A percentile compares a stretch with the other conserved stretches of the same genome.
Evolutionary conservation across 2,113 vertebrate species (phyloP).

Genomic region (Andinoacara biseriatus): DNA sequence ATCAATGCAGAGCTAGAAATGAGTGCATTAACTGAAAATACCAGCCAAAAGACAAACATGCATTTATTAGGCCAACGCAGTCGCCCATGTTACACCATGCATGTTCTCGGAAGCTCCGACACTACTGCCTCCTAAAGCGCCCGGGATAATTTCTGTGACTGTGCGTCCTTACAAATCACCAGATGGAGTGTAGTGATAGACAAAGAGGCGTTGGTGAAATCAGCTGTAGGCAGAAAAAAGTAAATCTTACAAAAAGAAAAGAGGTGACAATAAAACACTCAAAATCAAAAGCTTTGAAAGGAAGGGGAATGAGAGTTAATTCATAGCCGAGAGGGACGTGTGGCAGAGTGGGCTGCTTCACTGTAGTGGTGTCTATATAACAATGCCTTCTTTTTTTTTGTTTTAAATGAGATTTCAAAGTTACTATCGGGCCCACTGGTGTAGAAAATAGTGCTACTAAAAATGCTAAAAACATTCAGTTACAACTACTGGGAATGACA

Average conservation of each 20-base stretch:
- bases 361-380: background rate
- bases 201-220: conserved; percentile 20
- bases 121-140: background rate
- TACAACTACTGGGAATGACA: background rate
- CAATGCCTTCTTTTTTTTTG: background rate
- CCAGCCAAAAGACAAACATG: conserved; percentile 54
- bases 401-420: background rate
- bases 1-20: conserved; percentile 45
- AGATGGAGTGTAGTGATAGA: conserved; percentile 22
- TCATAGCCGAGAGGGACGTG: background rate
- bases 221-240: conserved; percentile 16
- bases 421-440: background rate
- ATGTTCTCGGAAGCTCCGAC: conserved; percentile 23
- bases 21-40: conserved; percentile 36
- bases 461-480: conserved; percentile 5
- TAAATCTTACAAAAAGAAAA: conserved; percentile 17
- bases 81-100: conserved; percentile 29
- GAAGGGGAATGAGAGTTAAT: conserved; percentile 15
- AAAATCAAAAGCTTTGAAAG: conserved; percentile 13
- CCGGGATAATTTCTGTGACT: background rate
- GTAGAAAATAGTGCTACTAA: background rate
- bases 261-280: conserved; percentile 16
- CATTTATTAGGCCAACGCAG: conserved; percentile 57
- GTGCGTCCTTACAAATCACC: conserved; percentile 15
- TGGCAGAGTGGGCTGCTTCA: conserved; percentile 18